A percentile compares a stretch with the other conserved stretches of the same genome.
Evolutionary conservation across 2,888 invertebrate species (phyloP).

Genomic region (Elmis aenea): DNA sequence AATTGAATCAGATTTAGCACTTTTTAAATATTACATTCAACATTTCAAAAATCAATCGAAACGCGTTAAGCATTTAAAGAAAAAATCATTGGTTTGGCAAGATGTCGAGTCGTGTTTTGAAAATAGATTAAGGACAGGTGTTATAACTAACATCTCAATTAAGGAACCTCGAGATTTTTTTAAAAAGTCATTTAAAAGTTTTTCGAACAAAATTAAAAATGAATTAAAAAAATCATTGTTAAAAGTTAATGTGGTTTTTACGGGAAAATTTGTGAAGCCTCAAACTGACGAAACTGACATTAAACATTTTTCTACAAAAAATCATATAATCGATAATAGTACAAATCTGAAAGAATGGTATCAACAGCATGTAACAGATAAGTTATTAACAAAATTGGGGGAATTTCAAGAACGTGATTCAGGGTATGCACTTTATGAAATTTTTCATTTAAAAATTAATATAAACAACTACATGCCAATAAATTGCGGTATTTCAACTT

Average conservation of each 20-base stretch:
- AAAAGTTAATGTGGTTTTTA: conserved; percentile 17
- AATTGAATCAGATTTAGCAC: too few relatives aligned
- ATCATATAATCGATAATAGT: conserved; percentile 16
- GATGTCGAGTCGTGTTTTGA: conserved; percentile 6
- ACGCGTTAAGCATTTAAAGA: too few relatives aligned
- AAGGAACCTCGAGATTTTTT: conserved; percentile 3
- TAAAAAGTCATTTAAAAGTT: conserved; percentile 11
- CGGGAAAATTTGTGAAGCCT: too few relatives aligned
- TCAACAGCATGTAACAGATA: conserved; percentile 11
- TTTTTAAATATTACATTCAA: too few relatives aligned
- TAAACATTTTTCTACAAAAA: too few relatives aligned
- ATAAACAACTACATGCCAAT: conserved; percentile 14
- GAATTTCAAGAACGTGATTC: conserved; percentile 26
- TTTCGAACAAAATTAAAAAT: conserved; percentile 12
- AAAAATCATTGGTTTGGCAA: conserved; percentile 2
- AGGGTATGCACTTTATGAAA: conserved; percentile 23
- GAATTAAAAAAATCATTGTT: too few relatives aligned
- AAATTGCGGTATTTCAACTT: conserved; percentile 23
- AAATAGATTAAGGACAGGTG: too few relatives aligned
- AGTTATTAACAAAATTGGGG: conserved; percentile 19
- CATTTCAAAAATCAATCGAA: too few relatives aligned
- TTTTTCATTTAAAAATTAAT: conserved; percentile 13
- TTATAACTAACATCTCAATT: background rate
- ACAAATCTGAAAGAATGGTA: too few relatives aligned
- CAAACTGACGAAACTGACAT: conserved; percentile 17